Evolutionary conservation across 1,140 invertebrate species (phyloP), one percentile per base, ranked within the genome.

Genomic region (Aradophagus sp.): DNA sequence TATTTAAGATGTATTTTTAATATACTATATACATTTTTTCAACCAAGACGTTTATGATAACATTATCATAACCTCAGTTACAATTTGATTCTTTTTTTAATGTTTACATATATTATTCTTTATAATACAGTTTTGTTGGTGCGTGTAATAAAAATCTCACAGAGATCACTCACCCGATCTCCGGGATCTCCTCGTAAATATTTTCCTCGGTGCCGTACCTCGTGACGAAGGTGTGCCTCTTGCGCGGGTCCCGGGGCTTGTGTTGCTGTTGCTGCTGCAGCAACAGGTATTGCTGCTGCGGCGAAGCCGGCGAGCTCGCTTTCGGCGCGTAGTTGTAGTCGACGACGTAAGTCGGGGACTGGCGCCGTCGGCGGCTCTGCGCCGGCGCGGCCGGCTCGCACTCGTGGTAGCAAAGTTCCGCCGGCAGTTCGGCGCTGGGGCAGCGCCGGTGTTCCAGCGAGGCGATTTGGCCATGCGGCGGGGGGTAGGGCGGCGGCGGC

Each of bases 161-260:
- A 23, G 4, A 5, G 20, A 23, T 23, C 36, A 38, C 75, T 80
- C 44, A 84, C 82, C 79, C 78, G 45, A 86, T 84, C 47, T 87
- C 87, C 0, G 85, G 91, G 74, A 95, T 94, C 87, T 95, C 93
- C 85, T 95, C 93, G 79, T 95, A 95, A 77, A 95, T 94, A 80
- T 95, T 95, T 85, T 95, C 93, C 79, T 92, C 91, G 8, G 92
- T 93, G 13, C 92, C 92, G 75, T 93, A 93, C 56, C 91, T 87
- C 4, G 91, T 93, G 14, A 93, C 89, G 73, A 92, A 93, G 29
- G 91, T 92, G 74, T 93, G 91, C 38, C 86, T 52, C 85, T 88
- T 85, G 7, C 80, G 79, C 5, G 86, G 76, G 29, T 85, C 83
- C 5, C 6, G 78, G 85, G 81, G 79, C 16, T 45, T 45, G 13